Percentiles rank a stretch among this genome's conserved stretches.
These are phyloP conservation scores for Equus przewalskii DNA, from an alignment of 2,113 vertebrate species.

Conservation along the genomic window DNA sequence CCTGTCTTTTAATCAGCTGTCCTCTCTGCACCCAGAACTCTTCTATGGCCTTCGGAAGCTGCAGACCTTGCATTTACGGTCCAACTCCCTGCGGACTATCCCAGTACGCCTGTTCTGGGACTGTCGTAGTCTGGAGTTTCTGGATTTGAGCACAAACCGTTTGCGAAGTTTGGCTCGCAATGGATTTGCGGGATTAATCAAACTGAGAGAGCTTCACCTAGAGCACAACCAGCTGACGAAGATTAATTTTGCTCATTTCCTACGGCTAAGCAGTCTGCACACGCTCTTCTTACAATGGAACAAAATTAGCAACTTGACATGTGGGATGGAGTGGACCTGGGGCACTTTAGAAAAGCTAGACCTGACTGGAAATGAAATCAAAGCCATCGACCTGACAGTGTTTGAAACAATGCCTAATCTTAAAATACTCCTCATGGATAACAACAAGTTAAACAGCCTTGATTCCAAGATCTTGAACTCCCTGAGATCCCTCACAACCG, in stretches of 20 bases:
- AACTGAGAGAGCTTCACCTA: conserved; percentile 98
- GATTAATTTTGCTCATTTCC: conserved; percentile 99
- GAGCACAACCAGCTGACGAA: conserved; percentile 99
- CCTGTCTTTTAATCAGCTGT: conserved; percentile 99
- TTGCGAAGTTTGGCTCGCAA: conserved; percentile 98
- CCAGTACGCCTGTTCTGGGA: conserved; percentile 98
- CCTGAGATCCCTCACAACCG: conserved; percentile 93
- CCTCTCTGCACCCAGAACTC: conserved; percentile 96
- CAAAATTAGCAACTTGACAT: conserved; percentile 98
- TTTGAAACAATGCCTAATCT: conserved; percentile 98
- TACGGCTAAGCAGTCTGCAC: conserved; percentile 97
- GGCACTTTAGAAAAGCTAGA: conserved; percentile 97
- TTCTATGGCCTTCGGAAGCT: conserved; percentile 98
- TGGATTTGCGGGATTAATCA: conserved; percentile 98
- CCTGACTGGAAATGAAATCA: conserved; percentile 97
- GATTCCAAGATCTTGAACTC: conserved; percentile 94
- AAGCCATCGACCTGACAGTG: conserved; percentile 94
- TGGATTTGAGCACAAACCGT: conserved; percentile 98
- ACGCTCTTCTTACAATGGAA: conserved; percentile 98
- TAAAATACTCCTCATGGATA: conserved; percentile 97
- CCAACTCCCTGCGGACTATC: conserved; percentile 98
- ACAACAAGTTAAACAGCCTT: conserved; percentile 97
- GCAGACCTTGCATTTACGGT: conserved; percentile 97
- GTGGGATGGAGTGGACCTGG: conserved; percentile 99
- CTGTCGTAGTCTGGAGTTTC: conserved; percentile 99